Evolutionary conservation across 2,888 invertebrate genomes (phyloP), one percentile per base, ranked within the genome.

Genomic region (Vesta saturnalis): DNA sequence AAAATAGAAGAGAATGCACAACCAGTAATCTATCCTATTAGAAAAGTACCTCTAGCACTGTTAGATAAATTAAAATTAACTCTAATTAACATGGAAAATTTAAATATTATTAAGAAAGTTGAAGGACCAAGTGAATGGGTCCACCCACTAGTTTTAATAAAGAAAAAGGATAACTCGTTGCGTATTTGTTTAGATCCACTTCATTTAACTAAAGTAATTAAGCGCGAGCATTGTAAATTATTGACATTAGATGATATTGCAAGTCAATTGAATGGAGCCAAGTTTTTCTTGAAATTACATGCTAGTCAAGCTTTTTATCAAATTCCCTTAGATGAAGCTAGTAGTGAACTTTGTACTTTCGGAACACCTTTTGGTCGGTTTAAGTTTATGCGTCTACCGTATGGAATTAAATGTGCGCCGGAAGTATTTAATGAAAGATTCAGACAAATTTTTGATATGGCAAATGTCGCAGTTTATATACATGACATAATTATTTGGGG

Each of bases 131-230:
- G 67, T 30, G 71, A 74, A 4, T 75, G 75, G 74, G 67, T 73
- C 12, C 67, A 71, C 52, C 63, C 73, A 22, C 49, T 69, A 10
- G 73, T 72, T 6, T 16, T 73, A 57, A 70, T 73, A 1, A 70
- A 59, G 52, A 74, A 75, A 66, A 22, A 21, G n/a, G 60, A 73
- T 54, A 60, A 43, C 10, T 60, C 54, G 1, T 46, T 74, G 39
- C 62, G 74, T 55, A 57, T 75, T 8, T 74, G 72, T 58, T 59
- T 74, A 52, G 74, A 73, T 49, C 72, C 72, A 0, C 18, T 43
- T 21, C 47, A 73, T 52, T 63, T 73, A 58, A 75, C 74, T 64
- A 65, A 65, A 67, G 64, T 55, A 10, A 21, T 52, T 21, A 52
- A 52, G 19, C 5, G 52, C 3, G 52, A 52, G n/a, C 21, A 52